Percentiles rank a stretch among this genome's conserved stretches.
Evolutionary conservation across 2,113 vertebrate species (phyloP).

Genomic region (Rafetus swinhoei): DNA sequence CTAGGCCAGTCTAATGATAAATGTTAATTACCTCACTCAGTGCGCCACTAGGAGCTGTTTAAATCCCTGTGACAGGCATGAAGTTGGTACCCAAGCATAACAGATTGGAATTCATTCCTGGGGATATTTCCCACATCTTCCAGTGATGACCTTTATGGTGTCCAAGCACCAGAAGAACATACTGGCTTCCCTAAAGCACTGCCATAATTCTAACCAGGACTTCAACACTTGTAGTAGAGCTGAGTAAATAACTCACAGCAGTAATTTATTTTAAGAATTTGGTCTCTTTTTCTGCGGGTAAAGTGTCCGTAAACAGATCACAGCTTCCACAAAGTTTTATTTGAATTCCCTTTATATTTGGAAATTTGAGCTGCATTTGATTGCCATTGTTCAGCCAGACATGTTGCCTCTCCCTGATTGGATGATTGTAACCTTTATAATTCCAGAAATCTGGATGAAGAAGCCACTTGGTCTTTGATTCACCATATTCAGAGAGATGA

Average conservation of each 20-base stretch:
- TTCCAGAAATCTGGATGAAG: neutral
- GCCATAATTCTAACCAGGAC: neutral
- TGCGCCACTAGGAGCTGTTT: neutral
- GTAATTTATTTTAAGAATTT: neutral
- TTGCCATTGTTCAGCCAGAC: conserved; percentile 42
- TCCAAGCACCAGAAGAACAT: neutral
- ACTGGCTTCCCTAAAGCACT: neutral
- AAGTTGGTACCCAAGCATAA: neutral
- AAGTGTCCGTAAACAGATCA: conserved; percentile 56
- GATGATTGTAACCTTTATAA: conserved; percentile 18
- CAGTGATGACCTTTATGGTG: neutral
- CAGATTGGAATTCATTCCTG: neutral
- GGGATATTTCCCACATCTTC: neutral
- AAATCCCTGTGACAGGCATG: neutral
- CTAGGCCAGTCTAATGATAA: neutral
- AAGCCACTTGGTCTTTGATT: neutral
- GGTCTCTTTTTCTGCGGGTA: neutral
- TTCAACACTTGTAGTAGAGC: neutral
- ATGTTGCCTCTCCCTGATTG: conserved; percentile 38
- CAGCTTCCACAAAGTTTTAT: conserved; percentile 50
- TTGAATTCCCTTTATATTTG: conserved; percentile 37
- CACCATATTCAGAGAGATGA: neutral
- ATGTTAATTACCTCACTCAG: neutral
- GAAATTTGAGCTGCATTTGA: conserved; percentile 44
- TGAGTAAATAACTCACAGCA: neutral